A percentile compares a stretch with the other conserved stretches of the same genome.
Conservation (phyloP, 1,140 invertebrate species). For the Bradysia coprophila region DNA sequence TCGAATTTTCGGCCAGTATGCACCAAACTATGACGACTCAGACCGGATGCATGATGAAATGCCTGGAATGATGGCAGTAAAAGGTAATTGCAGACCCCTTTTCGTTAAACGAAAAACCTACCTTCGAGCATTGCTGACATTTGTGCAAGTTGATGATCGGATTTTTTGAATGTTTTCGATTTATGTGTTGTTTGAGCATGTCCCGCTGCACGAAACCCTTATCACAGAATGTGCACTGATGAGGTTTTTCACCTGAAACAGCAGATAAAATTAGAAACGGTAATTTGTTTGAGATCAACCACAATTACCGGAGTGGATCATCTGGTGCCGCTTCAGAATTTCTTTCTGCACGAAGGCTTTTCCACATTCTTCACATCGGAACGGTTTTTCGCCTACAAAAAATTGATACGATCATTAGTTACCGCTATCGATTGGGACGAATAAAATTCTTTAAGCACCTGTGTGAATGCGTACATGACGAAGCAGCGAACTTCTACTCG, state of each 20-base stretch:
- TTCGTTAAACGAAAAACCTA: conserved; percentile 8
- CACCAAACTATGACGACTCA: conserved; percentile 49
- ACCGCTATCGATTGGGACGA: too few species aligned
- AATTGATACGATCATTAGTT: too few species aligned
- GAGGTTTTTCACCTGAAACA: conserved; percentile 66
- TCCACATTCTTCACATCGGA: conserved; percentile 48
- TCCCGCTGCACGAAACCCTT: conserved; percentile 54
- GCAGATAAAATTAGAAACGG: too few species aligned
- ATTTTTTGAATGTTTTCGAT: conserved; percentile 33
- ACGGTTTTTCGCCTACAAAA: conserved; percentile 46
- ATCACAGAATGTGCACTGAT: conserved; percentile 52
- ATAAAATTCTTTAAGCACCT: too few species aligned
- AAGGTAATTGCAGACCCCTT: background rate
- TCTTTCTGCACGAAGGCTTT: conserved; percentile 59
- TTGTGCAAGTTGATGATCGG: conserved; percentile 38
- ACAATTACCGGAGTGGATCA: too few species aligned
- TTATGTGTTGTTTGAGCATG: conserved; percentile 39
- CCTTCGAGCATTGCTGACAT: conserved; percentile 45
- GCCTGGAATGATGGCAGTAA: conserved; percentile 1
- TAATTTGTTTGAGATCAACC: too few species aligned
- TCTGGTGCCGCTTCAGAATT: conserved; percentile 61
- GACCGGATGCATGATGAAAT: conserved; percentile 31
- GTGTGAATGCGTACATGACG: conserved; percentile 62
- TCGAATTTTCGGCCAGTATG: conserved; percentile 44
- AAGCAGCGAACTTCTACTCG: conserved; percentile 54